Percentiles rank a stretch among this genome's conserved stretches.
Evolutionary conservation across 2,797 vertebrate genomes (phyloP).

Genomic region (Macropus fuliginosus): DNA sequence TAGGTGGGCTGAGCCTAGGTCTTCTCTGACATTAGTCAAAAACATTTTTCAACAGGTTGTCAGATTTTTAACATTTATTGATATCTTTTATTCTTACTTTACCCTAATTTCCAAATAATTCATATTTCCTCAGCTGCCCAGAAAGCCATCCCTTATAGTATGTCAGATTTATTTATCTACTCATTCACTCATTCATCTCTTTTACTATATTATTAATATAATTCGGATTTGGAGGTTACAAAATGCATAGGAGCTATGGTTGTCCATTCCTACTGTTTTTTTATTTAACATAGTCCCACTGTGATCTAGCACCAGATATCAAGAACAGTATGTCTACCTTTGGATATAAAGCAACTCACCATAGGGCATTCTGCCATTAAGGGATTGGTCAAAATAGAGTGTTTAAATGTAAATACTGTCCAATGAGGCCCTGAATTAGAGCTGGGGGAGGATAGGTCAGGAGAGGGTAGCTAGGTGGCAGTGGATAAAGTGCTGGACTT

Average conservation of each 20-base stretch:
- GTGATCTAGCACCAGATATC: neutral
- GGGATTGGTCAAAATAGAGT: neutral
- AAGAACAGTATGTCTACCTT: neutral
- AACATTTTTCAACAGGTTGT: neutral
- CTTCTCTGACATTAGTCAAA: neutral
- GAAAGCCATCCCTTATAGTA: neutral
- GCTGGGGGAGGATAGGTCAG: neutral
- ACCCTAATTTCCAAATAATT: neutral
- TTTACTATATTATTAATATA: neutral
- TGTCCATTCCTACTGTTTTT: neutral
- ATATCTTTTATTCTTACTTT: neutral
- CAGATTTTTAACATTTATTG: neutral
- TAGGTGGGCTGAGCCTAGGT: neutral
- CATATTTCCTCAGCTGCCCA: neutral
- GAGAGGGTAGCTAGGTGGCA: neutral
- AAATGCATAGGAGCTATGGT: neutral
- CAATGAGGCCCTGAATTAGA: neutral
- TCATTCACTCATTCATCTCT: neutral
- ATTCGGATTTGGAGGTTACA: neutral
- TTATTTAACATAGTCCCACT: neutral
- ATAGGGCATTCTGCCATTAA: neutral
- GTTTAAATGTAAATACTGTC: neutral
- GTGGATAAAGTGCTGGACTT: neutral
- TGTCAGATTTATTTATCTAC: neutral
- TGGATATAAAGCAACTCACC: neutral